Evolutionary conservation across 2,113 vertebrate genomes (phyloP).

Genomic region (Zootoca vivipara): DNA sequence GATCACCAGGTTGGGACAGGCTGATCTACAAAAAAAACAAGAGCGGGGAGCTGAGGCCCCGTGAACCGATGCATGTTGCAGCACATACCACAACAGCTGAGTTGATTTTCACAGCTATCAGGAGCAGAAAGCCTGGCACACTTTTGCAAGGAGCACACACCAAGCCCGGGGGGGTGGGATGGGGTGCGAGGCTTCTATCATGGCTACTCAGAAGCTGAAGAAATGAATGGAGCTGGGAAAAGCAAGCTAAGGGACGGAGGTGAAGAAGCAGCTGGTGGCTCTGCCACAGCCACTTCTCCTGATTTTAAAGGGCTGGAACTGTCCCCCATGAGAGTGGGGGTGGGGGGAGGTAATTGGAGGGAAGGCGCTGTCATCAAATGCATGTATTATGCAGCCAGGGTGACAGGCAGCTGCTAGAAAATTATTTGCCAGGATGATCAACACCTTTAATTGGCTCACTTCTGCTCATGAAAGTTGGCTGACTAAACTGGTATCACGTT

Average conservation of each 20-base stretch:
- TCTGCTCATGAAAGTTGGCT: background rate
- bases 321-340: background rate
- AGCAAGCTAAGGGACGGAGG: background rate
- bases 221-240: background rate
- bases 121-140: background rate
- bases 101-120: background rate
- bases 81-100: background rate
- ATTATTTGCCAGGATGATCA: background rate
- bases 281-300: background rate
- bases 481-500: background rate
- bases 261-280: background rate
- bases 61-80: background rate
- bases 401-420: background rate
- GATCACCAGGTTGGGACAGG: background rate
- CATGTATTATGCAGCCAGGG: background rate
- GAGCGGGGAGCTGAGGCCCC: background rate
- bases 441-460: background rate
- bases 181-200: too few relatives aligned
- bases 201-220: background rate
- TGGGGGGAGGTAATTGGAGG: background rate
- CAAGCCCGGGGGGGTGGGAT: too few relatives aligned
- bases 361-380: background rate
- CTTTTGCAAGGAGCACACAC: too few relatives aligned
- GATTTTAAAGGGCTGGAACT: background rate
- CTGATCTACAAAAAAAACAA: background rate